Percentiles rank a stretch among this genome's conserved stretches.
Evolutionary conservation across 2,113 vertebrate genomes (phyloP).

Genomic region (Prunella fulvescens): DNA sequence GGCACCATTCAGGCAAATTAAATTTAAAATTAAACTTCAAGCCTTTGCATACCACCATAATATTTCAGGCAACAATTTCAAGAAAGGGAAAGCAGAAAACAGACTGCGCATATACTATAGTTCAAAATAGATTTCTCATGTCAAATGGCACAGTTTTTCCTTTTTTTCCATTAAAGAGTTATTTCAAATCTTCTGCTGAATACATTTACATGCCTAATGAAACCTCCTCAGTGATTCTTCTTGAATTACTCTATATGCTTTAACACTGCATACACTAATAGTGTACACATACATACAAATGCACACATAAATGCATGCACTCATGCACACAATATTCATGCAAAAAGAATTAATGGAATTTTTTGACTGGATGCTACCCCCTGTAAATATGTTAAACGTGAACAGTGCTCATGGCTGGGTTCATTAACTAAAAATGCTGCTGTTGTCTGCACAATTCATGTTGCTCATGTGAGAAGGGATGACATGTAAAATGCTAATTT

Average conservation of each 20-base stretch:
- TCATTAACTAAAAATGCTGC: constrained; percentile 20
- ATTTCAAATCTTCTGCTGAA: constrained; percentile 46
- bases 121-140: constrained; percentile 33
- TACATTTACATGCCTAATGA: constrained; percentile 44
- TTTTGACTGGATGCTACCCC: constrained; percentile 24
- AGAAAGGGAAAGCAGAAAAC: constrained; percentile 19
- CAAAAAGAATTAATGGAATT: constrained; percentile 48
- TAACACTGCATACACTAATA: constrained; percentile 1
- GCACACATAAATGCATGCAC: not conserved
- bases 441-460: not conserved
- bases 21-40: constrained; percentile 25
- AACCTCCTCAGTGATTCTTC: not conserved
- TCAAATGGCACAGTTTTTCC: constrained; percentile 13
- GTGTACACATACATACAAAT: not conserved
- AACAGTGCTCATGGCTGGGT: not conserved
- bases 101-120: not conserved
- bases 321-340: constrained; percentile 18
- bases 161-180: constrained; percentile 30
- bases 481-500: not conserved
- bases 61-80: constrained; percentile 28
- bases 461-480: not conserved
- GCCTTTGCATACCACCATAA: not conserved
- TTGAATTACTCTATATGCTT: not conserved
- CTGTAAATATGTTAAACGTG: constrained; percentile 16
- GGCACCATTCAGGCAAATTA: constrained; percentile 3